Evolutionary conservation across 2,888 invertebrate species (phyloP).

Genomic region (Melipona bicolor): DNA sequence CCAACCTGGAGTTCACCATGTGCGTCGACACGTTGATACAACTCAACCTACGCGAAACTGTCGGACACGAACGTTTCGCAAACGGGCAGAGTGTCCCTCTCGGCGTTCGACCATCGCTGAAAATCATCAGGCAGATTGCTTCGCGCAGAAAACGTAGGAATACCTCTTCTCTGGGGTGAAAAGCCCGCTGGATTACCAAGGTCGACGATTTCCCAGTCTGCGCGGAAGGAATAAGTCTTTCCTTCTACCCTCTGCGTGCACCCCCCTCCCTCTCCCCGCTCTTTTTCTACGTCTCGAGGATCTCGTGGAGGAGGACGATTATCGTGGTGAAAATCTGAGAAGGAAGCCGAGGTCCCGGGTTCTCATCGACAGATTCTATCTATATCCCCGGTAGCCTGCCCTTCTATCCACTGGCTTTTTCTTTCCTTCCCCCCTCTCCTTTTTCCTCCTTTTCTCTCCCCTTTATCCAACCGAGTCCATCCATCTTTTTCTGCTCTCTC

Average conservation of each 20-base stretch:
- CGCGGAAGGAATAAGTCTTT: slow-evolving; percentile 63
- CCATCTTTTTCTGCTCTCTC: slow-evolving; percentile 11
- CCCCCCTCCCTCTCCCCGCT: not conserved
- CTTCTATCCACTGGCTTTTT: slow-evolving; percentile 34
- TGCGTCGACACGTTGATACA: slow-evolving; percentile 29
- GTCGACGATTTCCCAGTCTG: slow-evolving; percentile 66
- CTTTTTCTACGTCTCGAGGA: slow-evolving; percentile 64
- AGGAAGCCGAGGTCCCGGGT: slow-evolving; percentile 62
- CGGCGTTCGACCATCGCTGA: not conserved
- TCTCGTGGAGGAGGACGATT: slow-evolving; percentile 72
- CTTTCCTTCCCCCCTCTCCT: slow-evolving; percentile 19
- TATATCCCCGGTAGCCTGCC: slow-evolving; percentile 60
- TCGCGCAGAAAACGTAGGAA: slow-evolving; percentile 54
- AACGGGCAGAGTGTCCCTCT: slow-evolving; percentile 14
- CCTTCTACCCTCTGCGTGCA: not conserved
- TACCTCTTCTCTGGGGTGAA: slow-evolving; percentile 33
- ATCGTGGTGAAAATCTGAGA: slow-evolving; percentile 75
- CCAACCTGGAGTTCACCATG: too few species aligned
- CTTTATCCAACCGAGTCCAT: slow-evolving; percentile 11
- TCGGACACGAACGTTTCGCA: not conserved
- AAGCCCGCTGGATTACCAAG: slow-evolving; percentile 69
- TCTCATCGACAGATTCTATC: slow-evolving; percentile 73
- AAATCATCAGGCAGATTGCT: slow-evolving; percentile 67
- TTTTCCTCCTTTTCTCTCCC: slow-evolving; percentile 29
- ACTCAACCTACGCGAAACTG: not conserved